Percentiles rank a stretch among this genome's conserved stretches.
These are phyloP conservation scores for Bos indicus DNA, from an alignment of 2,113 vertebrate species.

Conservation along the genomic window DNA sequence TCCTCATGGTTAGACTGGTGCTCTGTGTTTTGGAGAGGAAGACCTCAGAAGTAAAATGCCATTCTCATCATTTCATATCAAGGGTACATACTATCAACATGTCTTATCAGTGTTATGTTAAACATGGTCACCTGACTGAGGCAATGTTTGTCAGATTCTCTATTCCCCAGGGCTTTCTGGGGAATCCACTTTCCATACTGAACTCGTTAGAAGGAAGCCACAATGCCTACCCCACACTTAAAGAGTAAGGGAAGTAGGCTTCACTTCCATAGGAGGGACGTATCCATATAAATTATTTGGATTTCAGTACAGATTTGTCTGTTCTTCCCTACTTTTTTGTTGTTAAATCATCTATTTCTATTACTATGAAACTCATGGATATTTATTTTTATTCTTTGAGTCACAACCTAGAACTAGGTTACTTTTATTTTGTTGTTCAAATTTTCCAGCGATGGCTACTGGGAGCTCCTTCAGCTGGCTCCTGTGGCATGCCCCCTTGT, in stretches of 20 bases:
- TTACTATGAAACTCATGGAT: background rate
- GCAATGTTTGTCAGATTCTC: background rate
- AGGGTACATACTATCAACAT: background rate
- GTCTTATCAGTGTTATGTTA: background rate
- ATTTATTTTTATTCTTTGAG: background rate
- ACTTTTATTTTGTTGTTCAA: background rate
- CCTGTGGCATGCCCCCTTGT: background rate
- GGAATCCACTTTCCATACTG: background rate
- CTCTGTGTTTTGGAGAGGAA: background rate
- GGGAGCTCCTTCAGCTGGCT: background rate
- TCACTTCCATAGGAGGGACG: background rate
- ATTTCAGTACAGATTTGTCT: background rate
- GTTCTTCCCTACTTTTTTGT: background rate
- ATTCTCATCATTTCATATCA: background rate
- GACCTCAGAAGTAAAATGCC: background rate
- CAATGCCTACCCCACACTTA: background rate
- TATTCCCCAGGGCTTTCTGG: background rate
- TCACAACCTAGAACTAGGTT: background rate
- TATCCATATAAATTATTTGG: background rate
- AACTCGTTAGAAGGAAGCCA: background rate
- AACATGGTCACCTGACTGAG: background rate
- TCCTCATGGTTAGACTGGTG: background rate
- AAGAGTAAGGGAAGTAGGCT: background rate
- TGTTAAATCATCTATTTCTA: background rate
- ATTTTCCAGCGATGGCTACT: background rate